Percentiles rank a stretch among this genome's conserved stretches.
Conservation (phyloP, 2,888 invertebrate species). For the Camponotus fellah region DNA sequence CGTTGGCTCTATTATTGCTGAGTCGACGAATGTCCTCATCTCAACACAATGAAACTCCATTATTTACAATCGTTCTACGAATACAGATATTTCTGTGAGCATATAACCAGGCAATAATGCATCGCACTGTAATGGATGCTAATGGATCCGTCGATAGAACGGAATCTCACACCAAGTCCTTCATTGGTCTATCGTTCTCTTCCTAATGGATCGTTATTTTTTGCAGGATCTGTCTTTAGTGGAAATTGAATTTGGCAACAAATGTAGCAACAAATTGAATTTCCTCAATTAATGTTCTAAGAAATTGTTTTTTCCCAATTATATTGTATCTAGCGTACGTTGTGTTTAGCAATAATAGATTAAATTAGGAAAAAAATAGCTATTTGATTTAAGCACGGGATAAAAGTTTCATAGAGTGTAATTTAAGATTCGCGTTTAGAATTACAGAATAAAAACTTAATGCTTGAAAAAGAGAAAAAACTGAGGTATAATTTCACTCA, state of each 20-base stretch:
- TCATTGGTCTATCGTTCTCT: conserved; percentile 6
- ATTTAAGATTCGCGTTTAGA: neutral
- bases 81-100: conserved; percentile 47
- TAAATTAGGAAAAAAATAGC: neutral
- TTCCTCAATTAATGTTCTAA: neutral
- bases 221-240: neutral
- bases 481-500: neutral
- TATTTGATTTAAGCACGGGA: neutral
- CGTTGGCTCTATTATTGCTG: conserved; percentile 26
- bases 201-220: conserved; percentile 43
- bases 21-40: conserved; percentile 33
- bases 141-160: conserved; percentile 51
- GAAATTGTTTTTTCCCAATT: neutral
- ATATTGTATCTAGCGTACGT: neutral
- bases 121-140: conserved; percentile 48
- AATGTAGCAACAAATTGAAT: conserved; percentile 21
- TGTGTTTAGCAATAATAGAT: neutral
- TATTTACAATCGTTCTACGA: conserved; percentile 51
- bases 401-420: neutral
- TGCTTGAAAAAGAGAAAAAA: neutral
- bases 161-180: conserved; percentile 36
- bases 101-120: conserved; percentile 42
- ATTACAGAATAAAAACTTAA: neutral
- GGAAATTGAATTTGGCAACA: neutral
- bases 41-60: conserved; percentile 37